Conservation (phyloP, 2,797 vertebrate species). For the Antrozous pallidus region DNA sequence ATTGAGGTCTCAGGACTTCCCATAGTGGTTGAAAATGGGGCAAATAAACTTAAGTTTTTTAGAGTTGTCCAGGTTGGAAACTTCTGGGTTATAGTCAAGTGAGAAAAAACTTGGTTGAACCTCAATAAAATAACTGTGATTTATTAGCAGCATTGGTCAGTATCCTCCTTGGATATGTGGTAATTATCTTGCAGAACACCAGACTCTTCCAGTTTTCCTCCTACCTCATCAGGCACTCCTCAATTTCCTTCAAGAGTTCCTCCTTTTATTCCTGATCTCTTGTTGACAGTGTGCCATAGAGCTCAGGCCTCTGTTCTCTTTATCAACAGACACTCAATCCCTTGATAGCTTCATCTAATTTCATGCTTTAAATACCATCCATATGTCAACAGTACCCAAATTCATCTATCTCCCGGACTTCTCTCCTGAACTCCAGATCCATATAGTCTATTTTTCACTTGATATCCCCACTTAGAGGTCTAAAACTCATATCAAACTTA, state of each 20-base stretch:
- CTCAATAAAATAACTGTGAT: constrained; percentile 18
- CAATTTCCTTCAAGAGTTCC: neutral
- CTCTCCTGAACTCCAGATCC: neutral
- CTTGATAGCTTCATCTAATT: neutral
- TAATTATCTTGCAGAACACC: neutral
- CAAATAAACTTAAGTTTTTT: neutral
- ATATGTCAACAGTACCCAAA: neutral
- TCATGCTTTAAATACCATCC: neutral
- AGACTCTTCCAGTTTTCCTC: neutral
- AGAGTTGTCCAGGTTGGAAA: neutral
- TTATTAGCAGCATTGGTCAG: neutral
- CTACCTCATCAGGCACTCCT: neutral
- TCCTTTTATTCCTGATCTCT: neutral
- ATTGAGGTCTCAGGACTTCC: neutral
- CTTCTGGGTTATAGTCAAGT: neutral
- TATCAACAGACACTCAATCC: neutral
- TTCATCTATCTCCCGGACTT: neutral
- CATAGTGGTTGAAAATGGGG: neutral
- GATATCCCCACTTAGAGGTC: neutral
- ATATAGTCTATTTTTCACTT: neutral
- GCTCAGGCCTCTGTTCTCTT: neutral
- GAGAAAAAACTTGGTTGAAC: constrained; percentile 24
- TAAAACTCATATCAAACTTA: neutral
- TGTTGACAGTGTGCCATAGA: neutral
- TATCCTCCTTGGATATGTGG: neutral